phyloP scores from a whole-genome alignment of 23 tunicate genomes.

The Pegea sp. region DNA sequence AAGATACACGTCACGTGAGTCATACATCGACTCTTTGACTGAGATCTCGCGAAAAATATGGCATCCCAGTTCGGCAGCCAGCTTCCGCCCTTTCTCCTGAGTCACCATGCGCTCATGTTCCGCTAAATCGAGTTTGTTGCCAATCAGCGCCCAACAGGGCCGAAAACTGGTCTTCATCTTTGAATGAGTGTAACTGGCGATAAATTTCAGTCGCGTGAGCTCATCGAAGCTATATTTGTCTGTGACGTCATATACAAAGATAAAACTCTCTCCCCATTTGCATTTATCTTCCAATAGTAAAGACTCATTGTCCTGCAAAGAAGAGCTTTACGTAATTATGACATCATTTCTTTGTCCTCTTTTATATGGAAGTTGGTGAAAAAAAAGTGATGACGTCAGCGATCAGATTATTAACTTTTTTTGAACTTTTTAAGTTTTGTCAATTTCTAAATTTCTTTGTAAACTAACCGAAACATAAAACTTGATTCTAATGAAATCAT shows the following conservation, averaged over 20 bases:
- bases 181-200: constrained; percentile 27
- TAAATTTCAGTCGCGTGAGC: constrained; percentile 22
- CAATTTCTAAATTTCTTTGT: neutral
- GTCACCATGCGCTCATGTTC: constrained; percentile 17
- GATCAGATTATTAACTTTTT: too few relatives aligned
- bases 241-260: constrained; percentile 32
- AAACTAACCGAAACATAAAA: neutral
- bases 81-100: constrained; percentile 9
- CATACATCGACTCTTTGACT: constrained; percentile 17
- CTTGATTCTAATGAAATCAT: neutral
- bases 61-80: constrained; percentile 15
- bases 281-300: constrained; percentile 22
- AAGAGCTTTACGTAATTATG: too few relatives aligned
- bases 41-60: constrained; percentile 33
- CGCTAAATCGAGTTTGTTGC: constrained; percentile 23
- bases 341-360: too few relatives aligned
- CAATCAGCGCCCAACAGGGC: constrained; percentile 20
- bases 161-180: constrained; percentile 3
- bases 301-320: constrained; percentile 4
- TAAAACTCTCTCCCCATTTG: constrained; percentile 33
- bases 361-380: too few relatives aligned
- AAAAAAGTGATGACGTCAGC: too few relatives aligned
- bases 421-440: too few relatives aligned
- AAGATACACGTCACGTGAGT: constrained; percentile 10
- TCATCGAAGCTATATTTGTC: constrained; percentile 30